Evolutionary conservation across 2,797 vertebrate species (phyloP), one percentile per base, ranked within the genome.

Genomic region (Pseudocheirus occidentalis): DNA sequence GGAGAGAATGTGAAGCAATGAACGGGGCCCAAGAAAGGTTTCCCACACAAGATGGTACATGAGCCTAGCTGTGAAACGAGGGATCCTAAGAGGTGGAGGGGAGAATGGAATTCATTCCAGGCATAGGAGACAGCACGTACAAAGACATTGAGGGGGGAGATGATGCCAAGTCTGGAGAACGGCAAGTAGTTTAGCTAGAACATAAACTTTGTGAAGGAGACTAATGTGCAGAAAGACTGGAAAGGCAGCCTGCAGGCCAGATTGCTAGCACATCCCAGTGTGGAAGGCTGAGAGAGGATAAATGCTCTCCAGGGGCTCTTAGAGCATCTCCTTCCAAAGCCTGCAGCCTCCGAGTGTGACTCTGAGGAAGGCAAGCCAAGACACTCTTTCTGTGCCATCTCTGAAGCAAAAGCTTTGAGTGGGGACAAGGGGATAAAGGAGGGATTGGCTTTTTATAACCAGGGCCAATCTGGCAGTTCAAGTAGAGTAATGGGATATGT

Each of bases 261-360:
- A 46, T 50, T 24, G 40, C 73, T 50, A 50, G 40, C 73, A 46
- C 24, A 27, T 87, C 24, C 40, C 21, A 87, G 73, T 3, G 40
- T 87, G 40, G 40, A 46, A 87, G 73, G 73, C 73, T 87, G 40
- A 87, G 73, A 18, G 73, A 87, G 73, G 73, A 87, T 50, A 96
- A 81, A 93, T 55, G 18, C 58, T 92, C 73, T 92, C 66, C 46
- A 58, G 46, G 90, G 46, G 73, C 55, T 95, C 91, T 96, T 50
- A 73, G 1, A 87, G 21, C 89, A 95, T 62, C 50, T 94, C 93
- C 55, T 97, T 95, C 66, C 89, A 96, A 96, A 95, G 93, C 58
- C 31, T 90, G 90, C 50, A 92, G 40, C 91, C 94, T 62, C 55
- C 52, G 46, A 56, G 50, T 87, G 73, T 91, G 53, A 93, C 59